Base-by-base conservation (phyloP, 64 coral and sea anemone species). In the Montipora foliosa region DNA sequence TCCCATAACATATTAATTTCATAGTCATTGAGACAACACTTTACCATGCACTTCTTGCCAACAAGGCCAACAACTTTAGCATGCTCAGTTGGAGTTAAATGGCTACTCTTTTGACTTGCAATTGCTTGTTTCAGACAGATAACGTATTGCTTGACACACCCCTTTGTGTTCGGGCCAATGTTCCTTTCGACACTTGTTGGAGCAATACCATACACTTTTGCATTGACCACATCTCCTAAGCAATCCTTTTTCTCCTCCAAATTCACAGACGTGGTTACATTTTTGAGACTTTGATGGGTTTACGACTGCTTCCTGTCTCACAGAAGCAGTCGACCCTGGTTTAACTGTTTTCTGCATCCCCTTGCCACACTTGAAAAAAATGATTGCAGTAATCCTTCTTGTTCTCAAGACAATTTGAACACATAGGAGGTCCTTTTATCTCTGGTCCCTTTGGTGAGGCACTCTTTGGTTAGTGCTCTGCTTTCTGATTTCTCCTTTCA, bases 401-500 rank as follows among this genome's bases (percentile, higher is more conserved):
- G 14, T 47, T 75, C 1, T 93, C 74, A 14, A 69, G 45, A 24
- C 95, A 93, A 20, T 47, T 74, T 47, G 78, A 68, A 76, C 94
- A 95, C 17, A 49, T 66, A 21, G 52, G 70, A 86, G 91, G 87
- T 76, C 47, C 68, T 15, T 6, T 93, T 51, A 71, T 96, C 58
- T 92, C 75, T 44, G 15, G 6, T 21, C 79, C 61, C 59, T 87
- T 89, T 25, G 25, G 25, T 25, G 25, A 25, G 25, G 25, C 15
- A 57, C 25, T 44, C 11, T 70, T 37, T 92, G 11, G 3, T 79
- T 58, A 44, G 55, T 93, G 24, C 59, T 15, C 37, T 77, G 60
- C 8, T 68, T 72, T 77, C 82, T 92, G 24, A 96, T 66, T 49
- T 90, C 87, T 55, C 79, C 62, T 37, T 74, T 90, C 22, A 96